A percentile compares a stretch with the other conserved stretches of the same genome.
Evolutionary conservation across 2,888 invertebrate species (phyloP).

Genomic region (Smittia aterrima): DNA sequence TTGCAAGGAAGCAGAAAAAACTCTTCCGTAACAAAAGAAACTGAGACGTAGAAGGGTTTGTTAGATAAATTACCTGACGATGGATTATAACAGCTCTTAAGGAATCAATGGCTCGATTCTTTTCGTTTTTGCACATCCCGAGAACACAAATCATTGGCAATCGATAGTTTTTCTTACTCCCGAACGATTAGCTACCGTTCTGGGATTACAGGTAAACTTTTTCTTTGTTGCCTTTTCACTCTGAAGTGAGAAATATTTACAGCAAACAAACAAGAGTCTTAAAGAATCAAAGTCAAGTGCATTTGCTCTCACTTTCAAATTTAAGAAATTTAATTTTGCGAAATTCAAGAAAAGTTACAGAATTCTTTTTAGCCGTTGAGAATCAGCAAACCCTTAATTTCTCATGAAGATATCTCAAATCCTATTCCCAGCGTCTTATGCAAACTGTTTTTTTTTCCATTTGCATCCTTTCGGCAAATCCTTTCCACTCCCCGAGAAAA

Average conservation of each 20-base stretch:
- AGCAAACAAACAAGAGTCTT: too few species aligned
- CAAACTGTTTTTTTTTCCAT: not conserved
- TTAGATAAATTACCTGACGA: not conserved
- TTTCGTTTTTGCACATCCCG: not conserved
- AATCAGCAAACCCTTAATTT: not conserved
- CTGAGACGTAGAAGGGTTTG: not conserved
- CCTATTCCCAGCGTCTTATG: not conserved
- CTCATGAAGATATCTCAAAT: not conserved
- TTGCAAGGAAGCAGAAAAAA: not conserved
- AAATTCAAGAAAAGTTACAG: too few species aligned
- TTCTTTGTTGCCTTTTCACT: too few species aligned
- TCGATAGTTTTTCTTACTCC: not conserved
- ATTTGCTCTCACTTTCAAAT: too few species aligned
- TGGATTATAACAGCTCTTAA: conserved; percentile 11
- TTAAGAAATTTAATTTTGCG: too few species aligned
- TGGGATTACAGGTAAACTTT: too few species aligned
- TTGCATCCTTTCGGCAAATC: not conserved
- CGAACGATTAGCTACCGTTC: too few species aligned
- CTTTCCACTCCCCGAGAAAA: not conserved
- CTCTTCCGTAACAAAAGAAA: not conserved
- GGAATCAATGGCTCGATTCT: not conserved
- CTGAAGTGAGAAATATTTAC: too few species aligned
- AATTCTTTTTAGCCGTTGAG: not conserved
- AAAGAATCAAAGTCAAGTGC: too few species aligned
- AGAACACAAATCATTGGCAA: not conserved